Evolutionary conservation across 2,797 vertebrate species (phyloP).

Genomic region (Stomatorhinus walkeri): DNA sequence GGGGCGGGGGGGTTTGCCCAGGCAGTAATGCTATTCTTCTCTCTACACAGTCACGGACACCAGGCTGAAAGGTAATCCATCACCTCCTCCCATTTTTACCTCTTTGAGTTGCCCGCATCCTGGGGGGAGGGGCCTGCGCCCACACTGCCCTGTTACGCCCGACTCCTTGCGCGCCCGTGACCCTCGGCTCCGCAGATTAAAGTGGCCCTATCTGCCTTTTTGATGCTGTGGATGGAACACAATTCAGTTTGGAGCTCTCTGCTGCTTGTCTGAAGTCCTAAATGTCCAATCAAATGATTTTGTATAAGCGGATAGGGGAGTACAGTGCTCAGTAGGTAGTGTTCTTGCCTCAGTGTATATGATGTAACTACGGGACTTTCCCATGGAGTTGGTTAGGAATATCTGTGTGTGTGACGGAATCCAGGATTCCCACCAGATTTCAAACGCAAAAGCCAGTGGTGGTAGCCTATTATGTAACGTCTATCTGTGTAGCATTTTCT

Average conservation of each 20-base stretch:
- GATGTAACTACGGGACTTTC: neutral
- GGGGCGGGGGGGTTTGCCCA: neutral
- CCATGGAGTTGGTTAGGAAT: neutral
- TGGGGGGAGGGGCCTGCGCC: neutral
- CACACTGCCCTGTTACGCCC: neutral
- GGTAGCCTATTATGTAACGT: neutral
- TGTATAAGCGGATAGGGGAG: neutral
- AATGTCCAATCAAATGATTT: neutral
- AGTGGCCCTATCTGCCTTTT: neutral
- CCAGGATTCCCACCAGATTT: neutral
- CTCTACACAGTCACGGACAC: constrained; percentile 87
- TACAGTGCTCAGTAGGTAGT: neutral
- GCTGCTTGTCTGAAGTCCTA: neutral
- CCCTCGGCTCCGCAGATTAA: neutral
- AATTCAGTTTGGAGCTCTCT: neutral
- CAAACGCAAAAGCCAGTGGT: neutral
- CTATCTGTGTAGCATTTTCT: neutral
- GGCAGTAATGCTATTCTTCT: constrained; percentile 56
- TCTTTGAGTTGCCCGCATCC: neutral
- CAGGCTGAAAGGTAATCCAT: constrained; percentile 87
- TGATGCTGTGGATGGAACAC: neutral
- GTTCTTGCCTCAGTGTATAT: neutral
- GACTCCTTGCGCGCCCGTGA: neutral
- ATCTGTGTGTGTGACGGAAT: neutral
- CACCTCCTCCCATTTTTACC: constrained; percentile 7